Evolutionary conservation across 2,113 vertebrate genomes (phyloP).

Genomic region (Myocastor coypus): DNA sequence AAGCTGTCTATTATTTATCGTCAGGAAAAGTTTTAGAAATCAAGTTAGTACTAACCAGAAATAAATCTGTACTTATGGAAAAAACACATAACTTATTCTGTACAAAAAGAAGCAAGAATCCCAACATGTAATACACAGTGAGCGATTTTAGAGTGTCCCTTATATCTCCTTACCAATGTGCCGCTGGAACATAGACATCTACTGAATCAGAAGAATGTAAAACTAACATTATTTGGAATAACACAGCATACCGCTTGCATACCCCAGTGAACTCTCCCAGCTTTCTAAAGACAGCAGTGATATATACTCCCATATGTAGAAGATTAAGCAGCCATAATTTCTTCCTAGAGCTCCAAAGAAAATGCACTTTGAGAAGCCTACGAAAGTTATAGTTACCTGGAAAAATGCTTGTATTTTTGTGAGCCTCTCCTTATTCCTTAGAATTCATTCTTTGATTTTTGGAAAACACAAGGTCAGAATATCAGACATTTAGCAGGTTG

Average conservation of each 20-base stretch:
- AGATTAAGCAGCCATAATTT: neutral
- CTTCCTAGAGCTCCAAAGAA: constrained; percentile 62
- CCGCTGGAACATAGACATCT: neutral
- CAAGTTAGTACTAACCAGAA: neutral
- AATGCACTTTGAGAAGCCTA: constrained; percentile 20
- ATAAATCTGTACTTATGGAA: neutral
- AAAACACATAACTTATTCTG: neutral
- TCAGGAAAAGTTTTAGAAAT: constrained; percentile 24
- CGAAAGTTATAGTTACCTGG: neutral
- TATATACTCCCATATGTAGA: neutral
- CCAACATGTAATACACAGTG: neutral
- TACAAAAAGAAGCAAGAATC: neutral
- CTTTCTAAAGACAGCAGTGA: neutral
- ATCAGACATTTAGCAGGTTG: neutral
- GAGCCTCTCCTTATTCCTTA: neutral
- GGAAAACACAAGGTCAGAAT: neutral
- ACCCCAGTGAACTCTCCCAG: neutral
- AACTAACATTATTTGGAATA: neutral
- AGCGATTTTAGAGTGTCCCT: neutral
- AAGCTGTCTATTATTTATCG: neutral
- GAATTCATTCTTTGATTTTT: neutral
- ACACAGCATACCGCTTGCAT: neutral
- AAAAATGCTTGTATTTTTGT: neutral
- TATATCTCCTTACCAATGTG: neutral
- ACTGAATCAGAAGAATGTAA: neutral